Percentiles rank a stretch among this genome's conserved stretches.
phyloP scores from a whole-genome alignment of 2,888 invertebrate genomes.

The Eugnorisma glareosa region DNA sequence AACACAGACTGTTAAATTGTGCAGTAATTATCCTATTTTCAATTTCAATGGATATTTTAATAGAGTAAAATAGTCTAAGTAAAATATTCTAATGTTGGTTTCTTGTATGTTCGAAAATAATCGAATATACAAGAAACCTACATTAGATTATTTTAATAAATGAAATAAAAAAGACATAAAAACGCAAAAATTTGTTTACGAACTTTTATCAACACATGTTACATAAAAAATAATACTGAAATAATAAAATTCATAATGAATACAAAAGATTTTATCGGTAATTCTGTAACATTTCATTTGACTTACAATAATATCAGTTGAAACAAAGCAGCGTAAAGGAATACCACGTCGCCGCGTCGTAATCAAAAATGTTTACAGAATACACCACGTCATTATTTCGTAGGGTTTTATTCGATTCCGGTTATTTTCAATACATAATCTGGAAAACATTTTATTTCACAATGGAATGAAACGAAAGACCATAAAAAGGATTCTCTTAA shows the following conservation, averaged over 20 bases:
- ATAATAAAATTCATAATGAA: no score
- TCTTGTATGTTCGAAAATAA: no score
- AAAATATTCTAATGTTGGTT: no score
- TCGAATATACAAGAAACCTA: no score
- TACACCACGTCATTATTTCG: not conserved
- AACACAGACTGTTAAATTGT: not conserved
- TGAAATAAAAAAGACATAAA: no score
- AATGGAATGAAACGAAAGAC: not conserved
- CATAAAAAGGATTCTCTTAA: conserved; percentile 1
- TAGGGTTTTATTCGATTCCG: not conserved
- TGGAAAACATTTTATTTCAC: not conserved
- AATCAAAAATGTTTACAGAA: not conserved
- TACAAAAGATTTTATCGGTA: no score
- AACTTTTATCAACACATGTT: no score
- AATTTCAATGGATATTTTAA: not conserved
- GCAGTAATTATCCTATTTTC: not conserved
- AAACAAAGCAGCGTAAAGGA: not conserved
- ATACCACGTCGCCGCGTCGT: not conserved
- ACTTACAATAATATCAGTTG: no score
- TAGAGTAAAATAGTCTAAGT: no score
- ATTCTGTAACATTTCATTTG: not conserved
- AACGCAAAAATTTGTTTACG: no score
- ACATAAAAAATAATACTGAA: no score
- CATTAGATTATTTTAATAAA: not conserved
- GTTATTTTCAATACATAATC: not conserved